Base-by-base conservation (phyloP, 2,888 invertebrate genomes). In the Eumerus sabulonum region DNA sequence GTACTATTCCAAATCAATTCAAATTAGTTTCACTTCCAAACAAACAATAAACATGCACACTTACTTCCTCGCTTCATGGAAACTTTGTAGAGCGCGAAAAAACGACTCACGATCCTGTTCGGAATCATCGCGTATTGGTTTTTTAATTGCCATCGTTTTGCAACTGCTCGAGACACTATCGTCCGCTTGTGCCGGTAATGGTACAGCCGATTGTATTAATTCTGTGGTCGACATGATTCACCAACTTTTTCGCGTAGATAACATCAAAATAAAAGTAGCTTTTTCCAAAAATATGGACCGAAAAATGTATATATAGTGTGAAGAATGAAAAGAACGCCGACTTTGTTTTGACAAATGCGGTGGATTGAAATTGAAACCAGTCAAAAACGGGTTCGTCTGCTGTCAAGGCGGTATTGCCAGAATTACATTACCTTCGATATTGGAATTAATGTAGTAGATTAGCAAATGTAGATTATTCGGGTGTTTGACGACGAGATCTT, bases 11-110 rank as follows among this genome's bases (percentile, higher is more conserved):
- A n/a, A 36, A 36, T 36, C 7, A 36, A 36, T 9, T 11, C 11
- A 9, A 11, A 36, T 36, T 9, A 11, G 11, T 36, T 9, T 16
- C 16, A 17, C 14, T 40, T 47, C 9, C 1, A 16, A 14, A 13
- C 14, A 0, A 13, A 48, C 13, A 51, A 5, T 9, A 36, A 36
- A 36, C 27, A 3, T 50, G 4, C 1, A n/a, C 81, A 91, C 94
- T 93, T 90, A 98, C 98, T 96, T 96, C 91, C 96, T 93, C 84
- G 94, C 93, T 83, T 96, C 96, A 89, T 98, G 97, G 88, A 98
- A 98, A 88, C 95, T 95, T 86, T 94, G 93, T 85, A 98, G 91
- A 87, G 97, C 97, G 53, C 86, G 86, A 82, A 86, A 89, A 73
- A 89, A 89, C 48, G 86, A 86, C 0, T 86, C 86, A 0, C 85